Base-by-base conservation (phyloP, 2,113 vertebrate genomes). In the Illadopsis cleaveri region DNA sequence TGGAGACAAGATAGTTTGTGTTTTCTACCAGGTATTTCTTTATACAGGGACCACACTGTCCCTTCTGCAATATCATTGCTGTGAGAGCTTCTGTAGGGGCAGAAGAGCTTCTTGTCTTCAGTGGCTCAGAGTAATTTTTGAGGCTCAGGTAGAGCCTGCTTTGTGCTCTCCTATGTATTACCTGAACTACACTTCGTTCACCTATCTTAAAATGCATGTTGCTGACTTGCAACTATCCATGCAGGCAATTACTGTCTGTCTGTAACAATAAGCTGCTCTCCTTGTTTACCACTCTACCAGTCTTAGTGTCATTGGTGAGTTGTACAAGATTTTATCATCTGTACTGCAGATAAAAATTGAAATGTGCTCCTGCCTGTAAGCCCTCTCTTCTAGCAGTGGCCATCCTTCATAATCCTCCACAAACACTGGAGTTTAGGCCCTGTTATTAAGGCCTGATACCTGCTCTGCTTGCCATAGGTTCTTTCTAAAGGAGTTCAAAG, bases 151-250 rank as follows among this genome's bases (percentile, higher is more conserved):
- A 86, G 38, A 81, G 7, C 50, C 53, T 75, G 11, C 27, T 90
- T 4, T 66, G 20, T 1, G 1, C 3, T 35, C 47, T 30, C 2
- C n/a, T 25, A 0, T 6, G 6, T 24, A 38, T 25, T 40, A 47
- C 19, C n/a, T 69, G 40, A 88, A 76, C 53, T 58, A 54, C 3
- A 1, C 14, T 31, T n/a, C 1, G 2, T 50, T 94, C 35, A 81
- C 20, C 23, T 78, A 1, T 25, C 45, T 42, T 61, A 58, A 82
- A 87, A 51, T 24, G 25, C 42, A 5, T 0, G 0, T 58, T 66
- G 45, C 25, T 82, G 50, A 24, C 31, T 87, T 77, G 53, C 1
- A 4, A 8, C 28, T 31, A 23, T 15, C 57, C 60, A 53, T 37
- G 19, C 44, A 33, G 72, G 24, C 65, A 68, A 18, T 37, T 47